Percentiles rank a stretch among this genome's conserved stretches.
These are phyloP conservation scores for Choreutis nemorana DNA, from an alignment of 2,888 invertebrate genomes.

Conservation along the genomic window DNA sequence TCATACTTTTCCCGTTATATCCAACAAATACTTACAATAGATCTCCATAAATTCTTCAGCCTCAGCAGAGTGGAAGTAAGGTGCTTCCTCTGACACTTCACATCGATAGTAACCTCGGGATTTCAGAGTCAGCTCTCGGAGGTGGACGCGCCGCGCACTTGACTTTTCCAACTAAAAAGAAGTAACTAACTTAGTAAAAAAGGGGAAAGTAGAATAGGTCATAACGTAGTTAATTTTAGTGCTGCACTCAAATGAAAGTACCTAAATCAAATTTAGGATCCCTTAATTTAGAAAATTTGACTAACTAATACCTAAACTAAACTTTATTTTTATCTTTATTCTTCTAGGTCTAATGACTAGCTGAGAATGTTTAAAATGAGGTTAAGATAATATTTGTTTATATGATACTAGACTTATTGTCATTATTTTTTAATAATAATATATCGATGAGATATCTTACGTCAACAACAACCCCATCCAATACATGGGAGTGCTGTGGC, in stretches of 20 bases:
- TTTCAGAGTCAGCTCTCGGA: constrained; percentile 72
- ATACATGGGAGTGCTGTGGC: constrained; percentile 67
- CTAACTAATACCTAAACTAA: no score
- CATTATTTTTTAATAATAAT: no score
- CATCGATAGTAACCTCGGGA: constrained; percentile 78
- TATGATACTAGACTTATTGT: no score
- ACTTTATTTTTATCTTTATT: no score
- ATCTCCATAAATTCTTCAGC: constrained; percentile 77
- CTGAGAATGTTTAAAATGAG: no score
- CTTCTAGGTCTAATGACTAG: no score
- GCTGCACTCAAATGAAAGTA: not conserved
- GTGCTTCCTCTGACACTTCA: constrained; percentile 80
- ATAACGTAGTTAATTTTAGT: constrained; percentile 8
- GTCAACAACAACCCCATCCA: constrained; percentile 70
- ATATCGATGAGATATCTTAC: no score
- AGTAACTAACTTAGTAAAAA: constrained; percentile 1
- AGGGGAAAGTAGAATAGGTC: not conserved
- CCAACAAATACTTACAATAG: constrained; percentile 65
- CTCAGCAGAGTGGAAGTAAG: constrained; percentile 78
- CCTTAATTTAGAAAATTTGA: no score
- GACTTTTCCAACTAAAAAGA: constrained; percentile 68
- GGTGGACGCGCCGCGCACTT: constrained; percentile 69
- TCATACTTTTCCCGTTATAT: not conserved
- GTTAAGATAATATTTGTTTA: no score
- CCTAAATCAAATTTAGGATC: no score